Percentiles rank a stretch among this genome's conserved stretches.
Evolutionary conservation across 2,113 vertebrate species (phyloP).

Genomic region (Eolophus roseicapilla): DNA sequence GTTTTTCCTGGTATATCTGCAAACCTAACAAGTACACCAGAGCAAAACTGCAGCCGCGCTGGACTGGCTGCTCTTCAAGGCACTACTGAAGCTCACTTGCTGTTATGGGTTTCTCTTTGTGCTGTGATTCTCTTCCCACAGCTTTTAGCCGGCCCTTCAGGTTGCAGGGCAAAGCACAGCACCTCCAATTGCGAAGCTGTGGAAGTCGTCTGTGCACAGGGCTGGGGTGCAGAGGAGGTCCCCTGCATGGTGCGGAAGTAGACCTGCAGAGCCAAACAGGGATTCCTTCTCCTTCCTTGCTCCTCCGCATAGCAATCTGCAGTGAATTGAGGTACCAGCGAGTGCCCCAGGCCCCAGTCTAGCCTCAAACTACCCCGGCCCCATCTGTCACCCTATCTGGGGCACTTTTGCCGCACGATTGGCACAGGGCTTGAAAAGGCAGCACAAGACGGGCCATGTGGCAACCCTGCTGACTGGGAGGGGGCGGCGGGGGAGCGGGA

Average conservation of each 20-base stretch:
- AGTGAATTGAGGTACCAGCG: not conserved
- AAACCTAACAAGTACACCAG: not conserved
- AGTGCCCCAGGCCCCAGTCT: conserved; percentile 25
- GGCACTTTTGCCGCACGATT: conserved; percentile 58
- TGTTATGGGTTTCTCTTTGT: not conserved
- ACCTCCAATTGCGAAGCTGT: accelerated
- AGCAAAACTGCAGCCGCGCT: not conserved
- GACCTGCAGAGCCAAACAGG: not conserved
- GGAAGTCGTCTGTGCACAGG: accelerated
- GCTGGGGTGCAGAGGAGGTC: not conserved
- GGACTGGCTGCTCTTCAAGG: not conserved
- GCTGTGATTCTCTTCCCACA: not conserved
- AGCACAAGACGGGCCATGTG: conserved; percentile 67
- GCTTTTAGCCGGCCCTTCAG: not conserved
- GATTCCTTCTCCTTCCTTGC: not conserved
- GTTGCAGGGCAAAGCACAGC: not conserved
- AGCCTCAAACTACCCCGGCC: conserved; percentile 45
- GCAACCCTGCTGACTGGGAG: not conserved
- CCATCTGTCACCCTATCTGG: conserved; percentile 77
- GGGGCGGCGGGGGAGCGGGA: not conserved
- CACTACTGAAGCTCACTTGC: accelerated
- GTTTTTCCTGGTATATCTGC: not conserved
- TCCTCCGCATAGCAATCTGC: not conserved
- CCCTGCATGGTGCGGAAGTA: not conserved
- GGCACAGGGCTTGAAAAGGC: conserved; percentile 68